These are phyloP conservation scores for Caenorhabditis sp. DNA, from an alignment of 2,888 invertebrate genomes.

Conservation along the genomic window DNA sequence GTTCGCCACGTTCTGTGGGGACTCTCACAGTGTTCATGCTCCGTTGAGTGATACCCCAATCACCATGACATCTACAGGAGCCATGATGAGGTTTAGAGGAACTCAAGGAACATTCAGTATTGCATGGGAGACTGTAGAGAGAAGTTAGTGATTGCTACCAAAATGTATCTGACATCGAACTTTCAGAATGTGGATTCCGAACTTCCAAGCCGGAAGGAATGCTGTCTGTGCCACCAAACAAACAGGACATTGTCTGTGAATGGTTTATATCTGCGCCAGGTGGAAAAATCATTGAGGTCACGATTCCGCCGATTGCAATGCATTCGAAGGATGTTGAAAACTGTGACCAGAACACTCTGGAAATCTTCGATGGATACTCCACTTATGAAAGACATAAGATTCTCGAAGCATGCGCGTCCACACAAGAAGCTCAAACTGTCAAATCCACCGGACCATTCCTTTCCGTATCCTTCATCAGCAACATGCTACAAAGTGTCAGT, in stretches of 20 bases:
- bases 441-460: constrained; percentile 70
- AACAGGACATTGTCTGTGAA: constrained; percentile 69
- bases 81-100: constrained; percentile 70
- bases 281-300: constrained; percentile 74
- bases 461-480: constrained; percentile 64
- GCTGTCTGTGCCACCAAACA: constrained; percentile 63
- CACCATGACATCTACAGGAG: constrained; percentile 69
- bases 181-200: constrained; percentile 70
- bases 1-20: constrained; percentile 72
- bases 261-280: constrained; percentile 71
- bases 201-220: constrained; percentile 65
- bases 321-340: constrained; percentile 67
- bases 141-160: constrained; percentile 33
- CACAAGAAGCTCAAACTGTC: constrained; percentile 31
- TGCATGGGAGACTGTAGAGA: constrained; percentile 63
- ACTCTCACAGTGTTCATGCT: constrained; percentile 55
- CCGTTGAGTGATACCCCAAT: constrained; percentile 63
- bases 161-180: too few relatives aligned
- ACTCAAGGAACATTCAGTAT: constrained; percentile 63
- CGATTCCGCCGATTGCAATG: constrained; percentile 71
- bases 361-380: constrained; percentile 70
- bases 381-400: constrained; percentile 63
- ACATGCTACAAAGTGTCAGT: constrained; percentile 51
- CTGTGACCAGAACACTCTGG: constrained; percentile 76
- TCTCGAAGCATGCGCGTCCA: constrained; percentile 58